These are phyloP conservation scores for Halocynthia roretzi DNA, from an alignment of 23 tunicate genomes.

Conservation along the genomic window DNA sequence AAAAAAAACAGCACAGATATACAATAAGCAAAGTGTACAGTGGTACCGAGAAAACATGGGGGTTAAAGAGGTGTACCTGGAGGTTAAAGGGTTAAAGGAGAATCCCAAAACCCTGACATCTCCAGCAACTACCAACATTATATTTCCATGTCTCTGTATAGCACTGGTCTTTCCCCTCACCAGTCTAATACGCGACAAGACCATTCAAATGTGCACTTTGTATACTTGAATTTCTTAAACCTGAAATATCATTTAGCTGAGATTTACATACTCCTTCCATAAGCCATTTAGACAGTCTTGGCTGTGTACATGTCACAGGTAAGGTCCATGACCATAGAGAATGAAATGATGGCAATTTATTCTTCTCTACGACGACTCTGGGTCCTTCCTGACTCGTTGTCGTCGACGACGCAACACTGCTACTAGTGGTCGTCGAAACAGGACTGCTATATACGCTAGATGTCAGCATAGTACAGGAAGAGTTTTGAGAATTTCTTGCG, in stretches of 20 bases:
- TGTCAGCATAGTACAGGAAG: constrained; percentile 5
- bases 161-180: neutral
- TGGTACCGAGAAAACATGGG: neutral
- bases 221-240: constrained; percentile 14
- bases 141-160: neutral
- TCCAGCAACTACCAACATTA: neutral
- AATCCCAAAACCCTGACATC: neutral
- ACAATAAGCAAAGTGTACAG: neutral
- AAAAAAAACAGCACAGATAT: no score
- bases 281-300: constrained; percentile 28
- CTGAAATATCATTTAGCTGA: constrained; percentile 7
- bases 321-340: constrained; percentile 36
- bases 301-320: constrained; percentile 59
- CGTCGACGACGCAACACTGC: neutral
- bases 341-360: constrained; percentile 12
- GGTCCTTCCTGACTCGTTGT: constrained; percentile 19
- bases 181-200: constrained; percentile 4
- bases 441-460: constrained; percentile 33
- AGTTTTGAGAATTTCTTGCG: neutral
- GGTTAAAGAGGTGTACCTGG: neutral
- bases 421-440: constrained; percentile 23
- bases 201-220: constrained; percentile 1
- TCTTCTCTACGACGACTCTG: constrained; percentile 81
- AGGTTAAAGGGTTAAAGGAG: neutral
- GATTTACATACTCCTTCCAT: constrained; percentile 21